Percentiles rank a stretch among this genome's conserved stretches.
These are phyloP conservation scores for Papilio dardanus DNA, from an alignment of 1,140 invertebrate genomes.

Conservation along the genomic window DNA sequence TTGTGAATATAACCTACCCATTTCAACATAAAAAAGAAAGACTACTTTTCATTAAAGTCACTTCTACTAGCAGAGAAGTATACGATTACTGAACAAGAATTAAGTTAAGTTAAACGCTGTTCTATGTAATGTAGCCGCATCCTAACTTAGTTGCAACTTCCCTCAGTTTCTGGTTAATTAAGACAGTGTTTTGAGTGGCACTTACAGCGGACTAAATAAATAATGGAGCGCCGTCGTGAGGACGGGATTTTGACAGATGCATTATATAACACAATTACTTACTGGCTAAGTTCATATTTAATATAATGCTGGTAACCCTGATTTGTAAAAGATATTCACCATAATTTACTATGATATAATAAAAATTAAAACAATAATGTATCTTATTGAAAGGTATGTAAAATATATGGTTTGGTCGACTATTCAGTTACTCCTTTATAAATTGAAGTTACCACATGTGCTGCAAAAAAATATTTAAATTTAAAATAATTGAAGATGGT, in stretches of 20 bases:
- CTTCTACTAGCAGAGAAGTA: neutral
- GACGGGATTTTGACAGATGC: conserved; percentile 27
- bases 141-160: conserved; percentile 46
- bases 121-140: neutral
- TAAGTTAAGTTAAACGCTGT: neutral
- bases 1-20: no score
- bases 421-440: no score
- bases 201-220: conserved; percentile 74
- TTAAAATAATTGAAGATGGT: neutral
- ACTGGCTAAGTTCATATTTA: no score
- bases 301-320: no score
- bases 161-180: conserved; percentile 77
- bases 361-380: no score
- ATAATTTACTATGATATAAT: no score
- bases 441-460: no score
- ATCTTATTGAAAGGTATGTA: no score
- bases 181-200: conserved; percentile 77
- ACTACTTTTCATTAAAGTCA: neutral
- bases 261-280: conserved; percentile 14
- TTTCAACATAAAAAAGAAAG: no score
- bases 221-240: conserved; percentile 50
- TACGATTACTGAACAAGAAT: neutral
- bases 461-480: neutral
- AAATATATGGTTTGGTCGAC: no score
- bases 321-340: no score